Conservation (phyloP, 2,797 vertebrate genomes). For the Eremophila alpestris region DNA sequence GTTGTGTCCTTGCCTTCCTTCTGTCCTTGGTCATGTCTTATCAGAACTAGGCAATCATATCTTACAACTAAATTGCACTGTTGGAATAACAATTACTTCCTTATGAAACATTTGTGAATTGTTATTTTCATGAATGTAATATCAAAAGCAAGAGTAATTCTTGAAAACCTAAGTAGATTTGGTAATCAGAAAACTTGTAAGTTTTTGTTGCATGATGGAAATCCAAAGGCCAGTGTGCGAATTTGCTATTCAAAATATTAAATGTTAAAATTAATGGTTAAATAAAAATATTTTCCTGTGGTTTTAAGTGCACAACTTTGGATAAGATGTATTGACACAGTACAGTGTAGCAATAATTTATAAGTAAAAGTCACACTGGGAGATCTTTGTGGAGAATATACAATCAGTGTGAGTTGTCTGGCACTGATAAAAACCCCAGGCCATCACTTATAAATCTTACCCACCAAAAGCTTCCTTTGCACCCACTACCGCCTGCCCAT, state of each 20-base stretch:
- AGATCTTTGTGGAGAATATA: slow-evolving; percentile 1
- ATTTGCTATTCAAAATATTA: not conserved
- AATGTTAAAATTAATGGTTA: not conserved
- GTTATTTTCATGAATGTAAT: slow-evolving; percentile 21
- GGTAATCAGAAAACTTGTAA: not conserved
- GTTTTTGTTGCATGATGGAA: slow-evolving; percentile 36
- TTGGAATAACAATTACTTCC: slow-evolving; percentile 24
- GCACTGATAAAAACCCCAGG: not conserved
- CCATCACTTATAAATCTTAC: not conserved
- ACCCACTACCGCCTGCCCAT: not conserved
- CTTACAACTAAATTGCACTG: not conserved
- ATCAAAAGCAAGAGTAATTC: slow-evolving; percentile 43
- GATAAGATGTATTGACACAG: slow-evolving; percentile 24
- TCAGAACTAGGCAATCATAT: not conserved
- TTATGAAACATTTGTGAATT: slow-evolving; percentile 16
- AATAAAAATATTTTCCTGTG: not conserved
- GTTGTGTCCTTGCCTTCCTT: not conserved
- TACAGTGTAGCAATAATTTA: not conserved
- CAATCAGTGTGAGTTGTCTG: slow-evolving; percentile 9
- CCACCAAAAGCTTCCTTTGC: slow-evolving; percentile 24
- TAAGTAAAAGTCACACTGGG: not conserved
- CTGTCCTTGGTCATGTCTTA: slow-evolving; percentile 15
- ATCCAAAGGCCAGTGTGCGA: not conserved
- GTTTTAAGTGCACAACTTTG: not conserved
- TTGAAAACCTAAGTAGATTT: slow-evolving; percentile 22